A percentile compares a stretch with the other conserved stretches of the same genome.
These are phyloP conservation scores for Actenoides lindsayi DNA, from an alignment of 2,113 vertebrate genomes.

Conservation along the genomic window DNA sequence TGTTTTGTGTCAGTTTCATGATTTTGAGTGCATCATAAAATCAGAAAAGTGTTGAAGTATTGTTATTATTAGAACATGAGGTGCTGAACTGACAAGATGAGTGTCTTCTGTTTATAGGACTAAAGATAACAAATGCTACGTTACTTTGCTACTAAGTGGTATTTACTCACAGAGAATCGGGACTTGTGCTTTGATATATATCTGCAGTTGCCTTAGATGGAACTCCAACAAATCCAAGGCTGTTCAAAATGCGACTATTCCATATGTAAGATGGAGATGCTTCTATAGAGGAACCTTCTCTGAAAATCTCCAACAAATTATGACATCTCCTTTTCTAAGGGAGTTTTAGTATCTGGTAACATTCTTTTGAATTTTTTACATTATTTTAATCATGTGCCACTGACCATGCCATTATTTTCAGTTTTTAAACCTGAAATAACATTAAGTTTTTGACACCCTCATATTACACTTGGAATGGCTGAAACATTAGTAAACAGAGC, in stretches of 20 bases:
- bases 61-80: neutral
- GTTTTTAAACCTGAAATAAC: neutral
- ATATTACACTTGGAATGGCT: neutral
- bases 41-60: neutral
- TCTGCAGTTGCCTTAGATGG: neutral
- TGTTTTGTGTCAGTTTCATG: neutral
- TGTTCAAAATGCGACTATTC: neutral
- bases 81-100: neutral
- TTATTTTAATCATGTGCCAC: neutral
- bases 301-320: neutral
- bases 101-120: neutral
- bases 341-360: neutral
- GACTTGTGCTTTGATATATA: neutral
- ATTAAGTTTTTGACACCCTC: neutral
- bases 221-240: neutral
- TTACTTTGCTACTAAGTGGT: neutral
- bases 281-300: neutral
- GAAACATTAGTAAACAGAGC: neutral
- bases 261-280: neutral
- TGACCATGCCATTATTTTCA: neutral
- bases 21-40: neutral
- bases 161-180: neutral
- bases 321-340: neutral
- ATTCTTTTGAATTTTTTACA: neutral
- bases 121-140: neutral